phyloP scores from a whole-genome alignment of 2,113 vertebrate genomes.

The Macroglossus sobrinus region DNA sequence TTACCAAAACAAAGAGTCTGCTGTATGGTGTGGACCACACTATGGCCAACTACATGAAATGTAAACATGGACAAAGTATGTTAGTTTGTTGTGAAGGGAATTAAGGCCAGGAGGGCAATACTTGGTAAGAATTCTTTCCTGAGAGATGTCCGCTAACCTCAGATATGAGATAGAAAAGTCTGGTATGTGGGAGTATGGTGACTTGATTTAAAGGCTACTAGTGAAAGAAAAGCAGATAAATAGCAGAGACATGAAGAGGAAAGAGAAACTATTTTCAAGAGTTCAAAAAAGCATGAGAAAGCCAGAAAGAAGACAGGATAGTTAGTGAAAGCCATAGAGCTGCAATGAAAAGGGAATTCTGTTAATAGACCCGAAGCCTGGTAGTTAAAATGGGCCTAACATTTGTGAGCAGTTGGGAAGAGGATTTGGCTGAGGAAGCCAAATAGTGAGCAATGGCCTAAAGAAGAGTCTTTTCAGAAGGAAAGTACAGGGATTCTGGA shows the following conservation, averaged over 20 bases:
- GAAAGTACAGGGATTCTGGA: background rate
- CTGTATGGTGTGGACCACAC: background rate
- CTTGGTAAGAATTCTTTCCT: background rate
- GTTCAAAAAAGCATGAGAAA: slow-evolving; percentile 16
- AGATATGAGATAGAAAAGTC: background rate
- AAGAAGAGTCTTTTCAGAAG: background rate
- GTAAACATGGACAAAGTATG: background rate
- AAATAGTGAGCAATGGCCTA: background rate
- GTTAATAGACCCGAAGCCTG: background rate
- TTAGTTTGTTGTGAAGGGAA: background rate
- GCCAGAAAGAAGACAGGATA: background rate
- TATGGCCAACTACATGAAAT: background rate
- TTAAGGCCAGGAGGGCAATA: background rate
- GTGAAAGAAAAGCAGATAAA: background rate
- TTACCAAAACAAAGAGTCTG: background rate
- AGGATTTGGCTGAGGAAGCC: background rate
- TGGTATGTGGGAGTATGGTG: background rate
- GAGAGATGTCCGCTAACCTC: background rate
- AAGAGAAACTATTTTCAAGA: slow-evolving; percentile 10
- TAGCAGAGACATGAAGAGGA: background rate
- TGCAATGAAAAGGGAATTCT: background rate
- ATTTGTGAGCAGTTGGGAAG: background rate
- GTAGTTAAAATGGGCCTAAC: background rate
- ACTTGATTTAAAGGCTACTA: background rate
- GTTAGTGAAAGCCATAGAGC: background rate